A percentile compares a stretch with the other conserved stretches of the same genome.
Conservation (phyloP, 2,888 invertebrate genomes). For the Chelonus formosanus region DNA sequence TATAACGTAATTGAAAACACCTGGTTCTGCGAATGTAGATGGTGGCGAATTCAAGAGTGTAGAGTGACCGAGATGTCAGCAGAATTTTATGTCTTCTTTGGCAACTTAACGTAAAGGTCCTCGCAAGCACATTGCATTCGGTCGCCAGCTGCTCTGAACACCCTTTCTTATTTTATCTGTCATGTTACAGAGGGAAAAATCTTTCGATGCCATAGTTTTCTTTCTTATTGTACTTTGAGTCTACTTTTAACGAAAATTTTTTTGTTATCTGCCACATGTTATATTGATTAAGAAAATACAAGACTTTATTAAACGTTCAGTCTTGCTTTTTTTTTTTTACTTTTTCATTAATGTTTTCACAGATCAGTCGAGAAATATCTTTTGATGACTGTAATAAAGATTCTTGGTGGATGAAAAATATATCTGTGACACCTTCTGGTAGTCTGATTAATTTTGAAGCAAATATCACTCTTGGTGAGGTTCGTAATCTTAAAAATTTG, state of each 20-base stretch:
- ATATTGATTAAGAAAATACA: not conserved
- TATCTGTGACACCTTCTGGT: constrained; percentile 24
- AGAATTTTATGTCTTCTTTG: constrained; percentile 44
- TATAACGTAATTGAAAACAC: constrained; percentile 11
- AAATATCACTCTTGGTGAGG: constrained; percentile 29
- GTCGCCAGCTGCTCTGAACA: constrained; percentile 38
- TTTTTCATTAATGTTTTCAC: constrained; percentile 21
- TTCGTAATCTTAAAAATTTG: constrained; percentile 9
- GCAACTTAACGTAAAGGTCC: constrained; percentile 36
- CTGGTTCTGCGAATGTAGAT: constrained; percentile 13
- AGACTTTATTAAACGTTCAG: too few species aligned
- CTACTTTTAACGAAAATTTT: not conserved
- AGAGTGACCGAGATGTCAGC: constrained; percentile 41
- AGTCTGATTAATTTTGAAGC: constrained; percentile 31
- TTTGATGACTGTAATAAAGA: constrained; percentile 33
- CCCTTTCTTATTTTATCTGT: constrained; percentile 23
- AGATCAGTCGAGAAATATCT: constrained; percentile 33
- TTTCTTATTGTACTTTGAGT: constrained; percentile 2
- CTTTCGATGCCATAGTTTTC: not conserved
- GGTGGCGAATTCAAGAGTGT: constrained; percentile 29
- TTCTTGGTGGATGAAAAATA: constrained; percentile 31
- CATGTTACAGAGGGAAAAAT: constrained; percentile 3
- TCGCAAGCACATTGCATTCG: constrained; percentile 19
- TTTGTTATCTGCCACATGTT: not conserved
- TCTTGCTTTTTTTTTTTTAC: not conserved